Percentiles rank a stretch among this genome's conserved stretches.
These are phyloP conservation scores for Neomonachus schauinslandi DNA, from an alignment of 2,113 vertebrate species.

Conservation along the genomic window DNA sequence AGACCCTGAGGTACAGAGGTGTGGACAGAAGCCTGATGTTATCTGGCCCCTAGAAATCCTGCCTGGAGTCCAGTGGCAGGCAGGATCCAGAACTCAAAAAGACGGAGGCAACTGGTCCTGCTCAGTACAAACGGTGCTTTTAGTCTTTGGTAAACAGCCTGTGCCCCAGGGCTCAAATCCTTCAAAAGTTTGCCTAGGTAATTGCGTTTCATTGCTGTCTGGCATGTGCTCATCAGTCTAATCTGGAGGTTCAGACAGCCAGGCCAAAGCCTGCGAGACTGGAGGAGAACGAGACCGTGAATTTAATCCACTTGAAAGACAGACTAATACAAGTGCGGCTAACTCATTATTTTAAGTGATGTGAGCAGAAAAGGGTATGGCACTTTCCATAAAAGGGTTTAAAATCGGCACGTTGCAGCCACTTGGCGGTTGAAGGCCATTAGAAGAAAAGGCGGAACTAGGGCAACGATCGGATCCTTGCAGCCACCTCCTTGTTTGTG, in stretches of 20 bases:
- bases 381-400: constrained; percentile 68
- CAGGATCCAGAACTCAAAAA: constrained; percentile 78
- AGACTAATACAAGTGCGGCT: constrained; percentile 62
- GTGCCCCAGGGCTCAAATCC: constrained; percentile 83
- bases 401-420: background rate
- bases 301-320: constrained; percentile 80
- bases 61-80: constrained; percentile 83
- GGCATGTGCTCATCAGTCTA: constrained; percentile 72
- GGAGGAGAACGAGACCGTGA: constrained; percentile 47
- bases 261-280: constrained; percentile 75
- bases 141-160: constrained; percentile 84
- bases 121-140: constrained; percentile 76
- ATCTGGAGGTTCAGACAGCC: constrained; percentile 77
- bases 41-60: constrained; percentile 82
- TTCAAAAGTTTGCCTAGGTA: constrained; percentile 83
- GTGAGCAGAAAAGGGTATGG: constrained; percentile 61
- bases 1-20: constrained; percentile 83
- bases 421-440: constrained; percentile 11
- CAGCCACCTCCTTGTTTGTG: background rate
- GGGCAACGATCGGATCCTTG: fast-evolving
- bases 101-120: constrained; percentile 72
- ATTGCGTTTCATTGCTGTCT: constrained; percentile 83
- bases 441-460: background rate
- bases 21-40: constrained; percentile 84
- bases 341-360: constrained; percentile 65